A percentile compares a stretch with the other conserved stretches of the same genome.
Evolutionary conservation across 2,888 invertebrate species (phyloP).

Genomic region (Rhopalosiphum nymphaeae): DNA sequence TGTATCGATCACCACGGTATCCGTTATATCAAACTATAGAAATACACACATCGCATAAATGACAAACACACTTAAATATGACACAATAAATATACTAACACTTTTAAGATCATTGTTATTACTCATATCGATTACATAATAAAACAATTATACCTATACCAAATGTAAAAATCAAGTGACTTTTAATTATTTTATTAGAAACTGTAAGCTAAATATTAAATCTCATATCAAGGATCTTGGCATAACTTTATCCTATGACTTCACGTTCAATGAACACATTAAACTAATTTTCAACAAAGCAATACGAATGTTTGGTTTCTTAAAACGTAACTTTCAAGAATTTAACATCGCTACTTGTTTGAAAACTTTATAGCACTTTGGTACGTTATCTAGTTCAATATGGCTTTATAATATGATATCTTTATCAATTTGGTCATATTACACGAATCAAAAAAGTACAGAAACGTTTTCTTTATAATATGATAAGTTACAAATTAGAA

Average conservation of each 20-base stretch:
- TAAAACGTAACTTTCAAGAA: background rate
- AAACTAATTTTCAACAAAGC: background rate
- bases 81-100: background rate
- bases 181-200: background rate
- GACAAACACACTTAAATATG: background rate
- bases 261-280: background rate
- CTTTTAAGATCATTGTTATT: background rate
- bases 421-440: too few relatives aligned
- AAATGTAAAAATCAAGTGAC: background rate
- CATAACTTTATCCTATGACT: background rate
- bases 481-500: too few relatives aligned
- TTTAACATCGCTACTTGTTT: background rate
- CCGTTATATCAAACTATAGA: background rate
- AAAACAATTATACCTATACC: background rate
- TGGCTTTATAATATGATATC: too few relatives aligned
- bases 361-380: background rate
- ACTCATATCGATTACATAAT: too few relatives aligned
- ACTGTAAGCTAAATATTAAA: background rate
- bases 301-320: background rate
- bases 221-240: background rate
- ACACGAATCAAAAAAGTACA: too few relatives aligned
- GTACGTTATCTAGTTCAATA: background rate
- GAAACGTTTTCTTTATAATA: too few relatives aligned
- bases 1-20: background rate
- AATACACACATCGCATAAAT: background rate